Conservation (phyloP, 2,113 vertebrate genomes). For the Pongo pygmaeus region DNA sequence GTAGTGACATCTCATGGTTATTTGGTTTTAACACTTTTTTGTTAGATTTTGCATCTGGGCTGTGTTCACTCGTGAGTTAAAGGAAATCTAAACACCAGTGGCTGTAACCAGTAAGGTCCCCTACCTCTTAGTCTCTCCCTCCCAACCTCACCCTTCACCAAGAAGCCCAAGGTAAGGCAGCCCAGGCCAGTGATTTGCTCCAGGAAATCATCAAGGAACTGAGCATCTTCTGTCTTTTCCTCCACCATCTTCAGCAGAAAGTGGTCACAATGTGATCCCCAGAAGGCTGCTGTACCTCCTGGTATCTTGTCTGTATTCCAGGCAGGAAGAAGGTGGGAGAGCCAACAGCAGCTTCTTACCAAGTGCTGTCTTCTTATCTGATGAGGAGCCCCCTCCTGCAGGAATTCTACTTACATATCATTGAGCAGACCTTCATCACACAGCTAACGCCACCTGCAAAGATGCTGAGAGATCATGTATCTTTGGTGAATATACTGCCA, state of each 20-base stretch:
- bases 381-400: not conserved
- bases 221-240: not conserved
- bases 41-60: not conserved
- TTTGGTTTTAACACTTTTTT: not conserved
- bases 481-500: not conserved
- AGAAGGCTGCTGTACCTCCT: not conserved
- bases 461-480: not conserved
- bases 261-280: not conserved
- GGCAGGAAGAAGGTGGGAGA: not conserved
- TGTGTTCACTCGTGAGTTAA: not conserved
- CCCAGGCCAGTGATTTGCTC: not conserved
- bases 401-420: not conserved
- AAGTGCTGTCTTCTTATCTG: not conserved
- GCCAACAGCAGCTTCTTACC: not conserved
- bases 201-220: not conserved
- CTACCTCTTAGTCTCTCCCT: accelerated
- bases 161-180: not conserved
- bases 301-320: not conserved
- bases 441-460: not conserved
- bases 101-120: not conserved
- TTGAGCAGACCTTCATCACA: not conserved
- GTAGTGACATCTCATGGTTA: not conserved
- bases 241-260: not conserved
- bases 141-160: not conserved
- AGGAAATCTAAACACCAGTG: not conserved